phyloP scores from a whole-genome alignment of 2,113 vertebrate genomes.

The Cinclus mexicanus region DNA sequence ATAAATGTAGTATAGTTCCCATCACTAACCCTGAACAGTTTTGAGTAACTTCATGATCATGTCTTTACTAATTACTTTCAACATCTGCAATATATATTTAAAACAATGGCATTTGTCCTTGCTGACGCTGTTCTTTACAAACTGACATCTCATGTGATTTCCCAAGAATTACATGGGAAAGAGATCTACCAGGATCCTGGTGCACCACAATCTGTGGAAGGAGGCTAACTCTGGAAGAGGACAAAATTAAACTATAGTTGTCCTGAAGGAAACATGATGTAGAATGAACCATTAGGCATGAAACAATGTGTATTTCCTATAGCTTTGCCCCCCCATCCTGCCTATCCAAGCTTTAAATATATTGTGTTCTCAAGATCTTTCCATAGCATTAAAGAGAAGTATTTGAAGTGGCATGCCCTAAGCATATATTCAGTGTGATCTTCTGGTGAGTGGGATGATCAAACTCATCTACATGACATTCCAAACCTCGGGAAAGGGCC shows the following conservation, averaged over 20 bases:
- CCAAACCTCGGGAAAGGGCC: neutral
- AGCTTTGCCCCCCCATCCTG: neutral
- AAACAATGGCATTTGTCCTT: slow-evolving; percentile 42
- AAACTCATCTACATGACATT: neutral
- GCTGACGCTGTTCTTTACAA: neutral
- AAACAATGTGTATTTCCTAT: slow-evolving; percentile 48
- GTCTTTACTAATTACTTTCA: neutral
- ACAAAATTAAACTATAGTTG: slow-evolving; percentile 14
- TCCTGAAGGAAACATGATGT: neutral
- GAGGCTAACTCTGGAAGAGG: neutral
- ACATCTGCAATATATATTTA: slow-evolving; percentile 28
- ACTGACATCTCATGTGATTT: slow-evolving; percentile 16
- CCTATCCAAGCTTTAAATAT: neutral
- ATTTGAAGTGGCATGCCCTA: neutral
- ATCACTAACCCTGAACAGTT: neutral
- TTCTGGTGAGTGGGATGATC: neutral
- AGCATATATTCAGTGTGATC: neutral
- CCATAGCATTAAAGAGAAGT: neutral
- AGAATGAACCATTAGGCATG: neutral
- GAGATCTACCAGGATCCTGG: neutral
- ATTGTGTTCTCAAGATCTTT: neutral
- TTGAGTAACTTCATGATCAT: neutral
- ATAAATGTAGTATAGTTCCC: neutral
- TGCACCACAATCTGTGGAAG: slow-evolving; percentile 39
- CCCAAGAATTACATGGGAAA: neutral